Conservation (phyloP, 1,140 invertebrate species). For the Meteorus sp. region DNA sequence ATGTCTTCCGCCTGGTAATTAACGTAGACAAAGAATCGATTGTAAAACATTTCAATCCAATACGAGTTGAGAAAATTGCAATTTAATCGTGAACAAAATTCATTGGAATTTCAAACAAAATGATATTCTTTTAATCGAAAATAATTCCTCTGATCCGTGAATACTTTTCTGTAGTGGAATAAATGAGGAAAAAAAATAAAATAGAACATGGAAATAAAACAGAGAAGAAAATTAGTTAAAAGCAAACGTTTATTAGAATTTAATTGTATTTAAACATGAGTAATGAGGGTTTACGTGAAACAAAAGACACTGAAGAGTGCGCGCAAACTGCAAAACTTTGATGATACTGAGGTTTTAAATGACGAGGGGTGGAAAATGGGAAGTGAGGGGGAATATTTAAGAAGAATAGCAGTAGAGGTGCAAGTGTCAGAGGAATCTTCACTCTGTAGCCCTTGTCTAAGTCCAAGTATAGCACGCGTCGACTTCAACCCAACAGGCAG, state of each 20-base stretch:
- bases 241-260: conserved; percentile 8
- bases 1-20: too few species aligned
- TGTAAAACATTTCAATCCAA: too few species aligned
- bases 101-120: too few species aligned
- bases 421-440: conserved; percentile 29
- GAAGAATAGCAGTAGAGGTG: conserved; percentile 32
- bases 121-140: too few species aligned
- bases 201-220: not conserved
- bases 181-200: conserved; percentile 8
- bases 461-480: conserved; percentile 6
- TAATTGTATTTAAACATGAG: conserved; percentile 21
- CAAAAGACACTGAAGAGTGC: conserved; percentile 16
- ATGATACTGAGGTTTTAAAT: conserved; percentile 36
- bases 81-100: too few species aligned
- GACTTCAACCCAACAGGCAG: conserved; percentile 7
- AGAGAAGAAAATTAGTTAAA: conserved; percentile 2
- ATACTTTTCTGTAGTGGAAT: too few species aligned
- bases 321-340: conserved; percentile 27
- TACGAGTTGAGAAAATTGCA: too few species aligned
- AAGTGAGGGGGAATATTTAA: too few species aligned
- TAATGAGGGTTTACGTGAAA: conserved; percentile 20
- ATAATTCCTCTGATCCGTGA: too few species aligned
- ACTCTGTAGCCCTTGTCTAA: conserved; percentile 10
- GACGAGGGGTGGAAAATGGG: too few species aligned
- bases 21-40: too few species aligned